Evolutionary conservation across 1,140 invertebrate genomes (phyloP).

Genomic region (Scaptomyza hsui): DNA sequence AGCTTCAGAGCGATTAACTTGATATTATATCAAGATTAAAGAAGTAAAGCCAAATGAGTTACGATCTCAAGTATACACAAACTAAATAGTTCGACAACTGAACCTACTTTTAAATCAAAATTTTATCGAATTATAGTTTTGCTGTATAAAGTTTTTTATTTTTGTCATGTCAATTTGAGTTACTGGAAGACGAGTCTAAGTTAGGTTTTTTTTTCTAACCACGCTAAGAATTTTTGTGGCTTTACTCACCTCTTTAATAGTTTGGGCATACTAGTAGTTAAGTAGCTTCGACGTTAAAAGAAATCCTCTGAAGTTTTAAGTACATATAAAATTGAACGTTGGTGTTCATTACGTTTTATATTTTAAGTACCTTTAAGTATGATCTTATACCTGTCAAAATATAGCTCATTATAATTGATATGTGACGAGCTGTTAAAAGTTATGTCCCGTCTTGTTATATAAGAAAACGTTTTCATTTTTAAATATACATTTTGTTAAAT

Average conservation of each 20-base stretch:
- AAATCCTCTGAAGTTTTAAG: constrained; percentile 46
- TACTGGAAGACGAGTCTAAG: constrained; percentile 81
- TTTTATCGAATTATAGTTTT: constrained; percentile 15
- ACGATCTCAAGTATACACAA: background rate
- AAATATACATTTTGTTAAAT: constrained; percentile 47
- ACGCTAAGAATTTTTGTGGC: constrained; percentile 40
- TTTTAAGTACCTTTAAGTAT: constrained; percentile 8
- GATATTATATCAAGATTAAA: constrained; percentile 2
- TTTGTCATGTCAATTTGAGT: constrained; percentile 70
- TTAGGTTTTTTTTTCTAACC: constrained; percentile 36
- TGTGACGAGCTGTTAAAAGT: constrained; percentile 73
- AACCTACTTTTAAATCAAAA: constrained; percentile 7
- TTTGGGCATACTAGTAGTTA: constrained; percentile 16
- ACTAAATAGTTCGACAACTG: constrained; percentile 1
- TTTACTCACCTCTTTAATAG: constrained; percentile 69
- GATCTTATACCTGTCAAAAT: constrained; percentile 41
- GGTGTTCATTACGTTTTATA: constrained; percentile 48
- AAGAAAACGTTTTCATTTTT: constrained; percentile 49
- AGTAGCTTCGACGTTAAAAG: constrained; percentile 24
- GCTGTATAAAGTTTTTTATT: constrained; percentile 47
- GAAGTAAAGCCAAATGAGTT: constrained; percentile 13
- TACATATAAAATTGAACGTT: constrained; percentile 67
- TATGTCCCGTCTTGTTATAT: constrained; percentile 44
- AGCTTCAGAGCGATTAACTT: background rate
- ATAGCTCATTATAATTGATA: constrained; percentile 78